Evolutionary conservation across 2,113 vertebrate genomes (phyloP), one percentile per base, ranked within the genome.

Genomic region (Baryphthengus martii): DNA sequence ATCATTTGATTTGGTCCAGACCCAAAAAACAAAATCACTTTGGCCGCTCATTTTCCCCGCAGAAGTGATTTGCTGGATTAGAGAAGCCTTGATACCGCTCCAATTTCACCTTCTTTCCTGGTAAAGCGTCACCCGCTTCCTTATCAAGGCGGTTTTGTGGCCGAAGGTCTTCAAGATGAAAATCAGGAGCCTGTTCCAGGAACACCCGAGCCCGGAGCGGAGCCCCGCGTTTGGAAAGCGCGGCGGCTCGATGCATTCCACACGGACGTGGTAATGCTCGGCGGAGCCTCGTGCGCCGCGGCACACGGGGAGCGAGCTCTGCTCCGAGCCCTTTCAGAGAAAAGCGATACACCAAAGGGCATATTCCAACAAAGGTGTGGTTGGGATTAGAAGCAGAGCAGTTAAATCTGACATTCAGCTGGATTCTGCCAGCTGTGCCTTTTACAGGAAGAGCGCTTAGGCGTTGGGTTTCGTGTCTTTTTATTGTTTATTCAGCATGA

Each of bases 31-130:
- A 45, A 71, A 63, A 35, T 11, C 15, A 1, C 39, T 75, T 47
- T 1, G 9, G n/a, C 74, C 52, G 52, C 28, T 72, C 31, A 6
- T 78, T 85, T 78, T 65, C 11, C 1, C 66, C 21, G 5, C 44
- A 85, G 49, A 21, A 88, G 6, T 1, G 2, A 45, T 70, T 55
- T 37, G 6, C 17, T 40, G 66, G 44, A n/a, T 39, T 5, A 10
- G 17, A 25, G 10, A 23, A 9, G 17, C n/a, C 39, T 7, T 4
- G 23, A 3, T 33, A 6, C 0, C 0, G 0, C 72, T 23, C 63
- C 1, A 1, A 18, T 84, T 35, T 10, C 85, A 70, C 53, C 53
- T 13, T 9, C 14, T 58, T 52, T 79, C 72, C 15, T 1, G 0
- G 5, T 12, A 37, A 37, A n/a, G 90, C 10, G 49, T 20, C 65